phyloP scores from a whole-genome alignment of 1,140 invertebrate genomes.

The Drosophila equinoxialis region DNA sequence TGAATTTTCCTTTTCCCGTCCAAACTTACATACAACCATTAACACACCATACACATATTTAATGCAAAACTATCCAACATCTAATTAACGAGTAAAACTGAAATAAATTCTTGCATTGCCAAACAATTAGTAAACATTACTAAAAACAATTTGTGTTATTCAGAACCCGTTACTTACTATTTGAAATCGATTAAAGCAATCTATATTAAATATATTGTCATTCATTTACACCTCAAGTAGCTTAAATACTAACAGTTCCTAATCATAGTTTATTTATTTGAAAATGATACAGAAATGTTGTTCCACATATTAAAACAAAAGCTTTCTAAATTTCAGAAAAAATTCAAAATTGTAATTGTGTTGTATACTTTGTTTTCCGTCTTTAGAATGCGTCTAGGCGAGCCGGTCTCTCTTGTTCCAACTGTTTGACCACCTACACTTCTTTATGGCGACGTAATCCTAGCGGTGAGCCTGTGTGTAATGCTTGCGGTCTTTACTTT shows the following conservation, averaged over 20 bases:
- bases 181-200: too few species aligned
- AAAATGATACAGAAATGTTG: constrained; percentile 50
- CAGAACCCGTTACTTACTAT: too few species aligned
- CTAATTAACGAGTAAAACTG: background rate
- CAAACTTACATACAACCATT: constrained; percentile 33
- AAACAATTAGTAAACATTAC: background rate
- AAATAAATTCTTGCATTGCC: background rate
- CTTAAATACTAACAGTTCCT: constrained; percentile 20
- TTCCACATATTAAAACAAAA: constrained; percentile 71
- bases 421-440: constrained; percentile 93
- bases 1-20: constrained; percentile 17
- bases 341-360: constrained; percentile 8
- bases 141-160: background rate
- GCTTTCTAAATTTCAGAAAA: background rate
- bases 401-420: constrained; percentile 93
- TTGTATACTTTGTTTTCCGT: background rate
- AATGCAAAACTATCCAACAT: constrained; percentile 26
- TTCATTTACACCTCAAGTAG: constrained; percentile 7
- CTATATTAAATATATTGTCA: too few species aligned
- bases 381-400: constrained; percentile 85
- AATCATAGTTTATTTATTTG: constrained; percentile 14
- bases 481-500: constrained; percentile 96
- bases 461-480: constrained; percentile 95
- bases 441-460: constrained; percentile 95
- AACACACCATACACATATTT: constrained; percentile 25